These are phyloP conservation scores for Temnothorax unifasciatus DNA, from an alignment of 2,888 invertebrate species.

Conservation along the genomic window DNA sequence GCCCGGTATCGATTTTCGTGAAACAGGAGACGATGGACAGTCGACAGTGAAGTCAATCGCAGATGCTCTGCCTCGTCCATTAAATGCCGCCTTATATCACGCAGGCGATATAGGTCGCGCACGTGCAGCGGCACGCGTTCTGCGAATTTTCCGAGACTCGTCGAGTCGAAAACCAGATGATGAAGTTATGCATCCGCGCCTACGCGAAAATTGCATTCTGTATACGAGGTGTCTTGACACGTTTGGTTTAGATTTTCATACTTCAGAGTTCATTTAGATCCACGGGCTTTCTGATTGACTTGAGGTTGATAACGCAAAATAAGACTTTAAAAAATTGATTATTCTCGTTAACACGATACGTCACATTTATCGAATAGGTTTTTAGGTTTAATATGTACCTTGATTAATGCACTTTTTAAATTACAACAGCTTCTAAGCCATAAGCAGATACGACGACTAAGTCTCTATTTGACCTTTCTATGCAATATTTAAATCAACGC, in stretches of 20 bases:
- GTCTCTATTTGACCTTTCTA: too few relatives aligned
- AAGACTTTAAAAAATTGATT: not conserved
- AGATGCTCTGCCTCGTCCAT: conserved; percentile 45
- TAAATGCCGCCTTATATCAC: conserved; percentile 52
- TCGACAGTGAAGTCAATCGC: conserved; percentile 44
- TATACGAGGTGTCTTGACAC: not conserved
- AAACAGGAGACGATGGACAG: conserved; percentile 39
- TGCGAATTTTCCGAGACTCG: conserved; percentile 48
- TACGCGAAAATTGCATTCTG: conserved; percentile 36
- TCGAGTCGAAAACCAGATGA: conserved; percentile 53
- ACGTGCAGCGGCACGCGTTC: conserved; percentile 54
- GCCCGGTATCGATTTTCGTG: conserved; percentile 30
- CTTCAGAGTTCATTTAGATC: not conserved
- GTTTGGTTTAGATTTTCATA: not conserved
- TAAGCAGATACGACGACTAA: too few relatives aligned
- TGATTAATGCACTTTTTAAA: not conserved
- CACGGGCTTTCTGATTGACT: not conserved
- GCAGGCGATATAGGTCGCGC: conserved; percentile 51
- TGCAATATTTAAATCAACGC: too few relatives aligned
- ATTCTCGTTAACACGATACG: not conserved
- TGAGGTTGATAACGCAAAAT: not conserved
- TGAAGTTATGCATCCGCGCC: conserved; percentile 17
- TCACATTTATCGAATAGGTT: not conserved
- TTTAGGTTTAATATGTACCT: not conserved
- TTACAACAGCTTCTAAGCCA: not conserved